A percentile compares a stretch with the other conserved stretches of the same genome.
phyloP scores from a whole-genome alignment of 2,888 invertebrate species.

The Epiblema foenella region DNA sequence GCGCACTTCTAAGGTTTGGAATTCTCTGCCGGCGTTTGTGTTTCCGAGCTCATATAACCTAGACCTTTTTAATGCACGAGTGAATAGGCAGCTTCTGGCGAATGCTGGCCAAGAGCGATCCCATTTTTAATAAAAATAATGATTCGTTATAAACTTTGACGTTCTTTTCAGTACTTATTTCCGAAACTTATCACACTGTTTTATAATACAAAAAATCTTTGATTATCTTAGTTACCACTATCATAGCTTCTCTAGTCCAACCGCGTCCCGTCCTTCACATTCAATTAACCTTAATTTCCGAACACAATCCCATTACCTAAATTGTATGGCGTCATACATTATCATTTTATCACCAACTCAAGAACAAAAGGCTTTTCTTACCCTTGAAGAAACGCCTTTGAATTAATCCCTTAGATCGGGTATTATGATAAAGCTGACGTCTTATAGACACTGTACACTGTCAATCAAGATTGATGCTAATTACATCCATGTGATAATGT shows the following conservation, averaged over 20 bases:
- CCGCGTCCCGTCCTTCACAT: neutral
- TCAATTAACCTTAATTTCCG: neutral
- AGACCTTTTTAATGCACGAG: too few species aligned
- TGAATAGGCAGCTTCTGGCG: too few species aligned
- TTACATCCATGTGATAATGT: too few species aligned
- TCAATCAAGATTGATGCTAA: neutral
- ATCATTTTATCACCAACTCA: neutral
- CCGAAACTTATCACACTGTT: too few species aligned
- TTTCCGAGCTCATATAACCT: too few species aligned
- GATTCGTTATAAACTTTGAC: too few species aligned
- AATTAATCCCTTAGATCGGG: constrained; percentile 49
- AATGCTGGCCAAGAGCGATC: too few species aligned
- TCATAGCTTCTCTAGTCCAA: neutral
- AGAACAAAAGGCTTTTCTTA: constrained; percentile 18
- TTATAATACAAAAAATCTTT: too few species aligned
- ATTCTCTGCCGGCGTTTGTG: too few species aligned
- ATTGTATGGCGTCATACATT: constrained; percentile 25
- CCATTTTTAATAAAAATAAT: too few species aligned
- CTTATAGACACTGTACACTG: constrained; percentile 21
- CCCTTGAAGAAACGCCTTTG: constrained; percentile 43
- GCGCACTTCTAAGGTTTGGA: too few species aligned
- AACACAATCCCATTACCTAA: constrained; percentile 19
- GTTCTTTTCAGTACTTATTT: too few species aligned
- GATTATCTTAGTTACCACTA: neutral
- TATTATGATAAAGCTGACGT: constrained; percentile 48